Base-by-base conservation (phyloP, 2,113 vertebrate genomes). In the Thunnus thynnus region DNA sequence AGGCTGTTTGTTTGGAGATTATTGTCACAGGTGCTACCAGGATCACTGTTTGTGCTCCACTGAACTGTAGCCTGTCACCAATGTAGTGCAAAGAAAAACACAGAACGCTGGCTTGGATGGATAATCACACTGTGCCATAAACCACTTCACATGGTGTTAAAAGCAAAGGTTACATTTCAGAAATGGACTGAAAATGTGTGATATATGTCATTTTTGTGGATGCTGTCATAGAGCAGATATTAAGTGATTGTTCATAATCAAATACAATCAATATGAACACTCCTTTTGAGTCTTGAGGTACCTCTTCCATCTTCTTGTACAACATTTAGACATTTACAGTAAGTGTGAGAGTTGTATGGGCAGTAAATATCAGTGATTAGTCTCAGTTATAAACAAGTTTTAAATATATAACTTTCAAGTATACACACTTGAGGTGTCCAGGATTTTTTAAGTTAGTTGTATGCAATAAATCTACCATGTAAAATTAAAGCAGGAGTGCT, bases 1-100 rank as follows among this genome's bases (percentile, higher is more conserved):
- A 13, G 54, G 52, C 44, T 76, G n/a, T 83, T 74, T 77, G 62
- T 76, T 76, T 72, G 54, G 25, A 2, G 75, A 68, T 86, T 73
- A 66, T 54, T 3, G 58, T 72, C 72, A 61, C 52, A 36, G 79
- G 0, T 58, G 83, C 55, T 58, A 46, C 63, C 73, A 52, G 52
- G 54, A 48, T 3, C 13, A 13, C 44, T 48, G 17, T 78, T 74
- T 76, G 41, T 48, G 20, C 66, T 66, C 17, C 36, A 58, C 41
- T 61, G 73, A 50, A 7, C 72, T 1, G 1, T 30, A 20, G 13
- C n/a, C 5, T 73, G 55, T 58, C 1, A 3, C 16, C 20, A 63
- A 1, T 32, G 3, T 50, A 51, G 27, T 64, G 17, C 25, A 18
- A 44, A 61, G 47, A 54, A 61, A 60, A 65, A 63, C 36, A 73